Evolutionary conservation across 37 sponge, comb jelly and placozoan species (phyloP).

Genomic region (Tethya wilhelma): DNA sequence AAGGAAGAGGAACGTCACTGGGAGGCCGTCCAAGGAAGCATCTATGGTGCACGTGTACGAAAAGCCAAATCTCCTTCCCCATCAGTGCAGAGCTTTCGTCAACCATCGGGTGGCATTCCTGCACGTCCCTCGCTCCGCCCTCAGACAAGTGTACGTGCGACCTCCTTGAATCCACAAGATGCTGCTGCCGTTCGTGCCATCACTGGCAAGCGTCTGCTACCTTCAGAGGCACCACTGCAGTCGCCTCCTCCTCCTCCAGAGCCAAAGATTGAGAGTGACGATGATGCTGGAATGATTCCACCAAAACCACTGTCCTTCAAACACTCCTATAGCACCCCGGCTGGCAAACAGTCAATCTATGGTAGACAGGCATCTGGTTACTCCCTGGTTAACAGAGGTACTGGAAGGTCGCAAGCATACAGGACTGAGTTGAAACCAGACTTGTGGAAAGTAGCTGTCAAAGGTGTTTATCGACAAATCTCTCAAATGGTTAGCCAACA

Average conservation of each 20-base stretch:
- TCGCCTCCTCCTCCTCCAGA: not conserved
- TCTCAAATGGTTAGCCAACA: too few species aligned
- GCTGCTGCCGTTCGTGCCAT: not conserved
- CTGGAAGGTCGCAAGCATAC: slow-evolving; percentile 36
- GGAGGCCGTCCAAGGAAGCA: slow-evolving; percentile 36
- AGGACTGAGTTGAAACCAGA: slow-evolving; percentile 52
- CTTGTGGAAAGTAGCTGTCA: slow-evolving; percentile 52
- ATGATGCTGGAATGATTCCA: too few species aligned
- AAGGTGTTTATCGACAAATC: not conserved
- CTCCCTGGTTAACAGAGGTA: not conserved
- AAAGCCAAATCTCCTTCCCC: not conserved
- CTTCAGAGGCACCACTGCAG: not conserved
- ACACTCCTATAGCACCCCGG: too few species aligned
- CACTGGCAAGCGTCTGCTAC: not conserved
- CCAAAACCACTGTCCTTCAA: too few species aligned
- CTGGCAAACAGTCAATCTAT: too few species aligned
- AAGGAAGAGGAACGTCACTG: slow-evolving; percentile 24
- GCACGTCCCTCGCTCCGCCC: not conserved
- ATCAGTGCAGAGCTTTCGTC: not conserved
- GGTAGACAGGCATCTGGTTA: not conserved
- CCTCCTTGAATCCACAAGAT: not conserved
- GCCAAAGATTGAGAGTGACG: not conserved
- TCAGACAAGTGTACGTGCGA: not conserved
- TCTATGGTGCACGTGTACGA: not conserved
- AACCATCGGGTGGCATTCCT: not conserved